Percentiles rank a stretch among this genome's conserved stretches.
phyloP scores from a whole-genome alignment of 2,888 invertebrate species.

The Drosophila robusta region DNA sequence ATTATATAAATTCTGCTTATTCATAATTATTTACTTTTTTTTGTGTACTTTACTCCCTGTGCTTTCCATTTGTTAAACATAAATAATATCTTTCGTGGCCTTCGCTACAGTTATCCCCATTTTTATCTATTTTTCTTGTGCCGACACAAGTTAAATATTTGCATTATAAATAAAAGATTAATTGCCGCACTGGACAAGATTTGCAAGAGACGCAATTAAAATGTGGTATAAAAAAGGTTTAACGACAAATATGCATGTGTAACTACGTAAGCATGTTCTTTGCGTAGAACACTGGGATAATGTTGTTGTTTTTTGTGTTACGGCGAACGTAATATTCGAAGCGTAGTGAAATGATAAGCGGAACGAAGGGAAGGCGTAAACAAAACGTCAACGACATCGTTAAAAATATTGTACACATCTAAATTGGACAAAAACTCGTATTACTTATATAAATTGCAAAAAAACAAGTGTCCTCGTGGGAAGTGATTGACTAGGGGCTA shows the following conservation, averaged over 20 bases:
- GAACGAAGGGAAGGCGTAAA: conserved; percentile 2
- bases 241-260: conserved; percentile 1
- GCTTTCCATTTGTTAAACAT: conserved; percentile 24
- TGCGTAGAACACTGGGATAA: conserved; percentile 6
- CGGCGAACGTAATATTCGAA: conserved; percentile 12
- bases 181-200: conserved; percentile 15
- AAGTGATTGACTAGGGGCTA: background rate
- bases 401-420: conserved; percentile 28
- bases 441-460: conserved; percentile 52
- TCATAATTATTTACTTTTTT: background rate
- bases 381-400: conserved; percentile 15
- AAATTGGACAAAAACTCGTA: conserved; percentile 18
- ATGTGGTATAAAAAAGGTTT: conserved; percentile 4
- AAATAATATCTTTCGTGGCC: conserved; percentile 21
- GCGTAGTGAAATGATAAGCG: conserved; percentile 38
- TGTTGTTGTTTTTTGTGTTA: conserved; percentile 24
- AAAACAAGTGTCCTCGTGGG: conserved; percentile 2
- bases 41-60: conserved; percentile 14
- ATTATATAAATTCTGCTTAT: background rate
- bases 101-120: conserved; percentile 10
- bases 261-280: conserved; percentile 8
- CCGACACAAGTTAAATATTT: conserved; percentile 28
- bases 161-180: conserved; percentile 47
- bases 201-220: conserved; percentile 31
- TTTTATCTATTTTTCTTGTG: background rate